phyloP scores from a whole-genome alignment of 2,888 invertebrate species.

The Habrosyne pyritoides region DNA sequence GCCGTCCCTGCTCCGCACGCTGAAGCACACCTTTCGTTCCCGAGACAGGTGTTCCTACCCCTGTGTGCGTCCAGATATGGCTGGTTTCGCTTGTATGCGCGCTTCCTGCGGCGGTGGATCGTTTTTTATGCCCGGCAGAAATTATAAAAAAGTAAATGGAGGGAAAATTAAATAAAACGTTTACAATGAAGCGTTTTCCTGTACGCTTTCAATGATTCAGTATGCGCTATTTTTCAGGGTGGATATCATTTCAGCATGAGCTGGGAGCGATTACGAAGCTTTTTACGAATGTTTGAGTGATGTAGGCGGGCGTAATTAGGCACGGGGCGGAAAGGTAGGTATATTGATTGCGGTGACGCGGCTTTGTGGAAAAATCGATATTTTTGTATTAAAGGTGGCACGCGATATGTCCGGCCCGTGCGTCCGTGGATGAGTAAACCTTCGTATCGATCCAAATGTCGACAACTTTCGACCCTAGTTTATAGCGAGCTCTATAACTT shows the following conservation, averaged over 20 bases:
- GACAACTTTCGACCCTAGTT: conserved; percentile 73
- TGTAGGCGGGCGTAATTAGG: conserved; percentile 82
- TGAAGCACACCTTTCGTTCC: conserved; percentile 81
- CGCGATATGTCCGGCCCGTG: conserved; percentile 78
- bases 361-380: conserved; percentile 81
- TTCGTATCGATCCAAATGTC: conserved; percentile 69
- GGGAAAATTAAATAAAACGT: conserved; percentile 84
- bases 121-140: conserved; percentile 82
- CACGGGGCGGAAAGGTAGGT: conserved; percentile 81
- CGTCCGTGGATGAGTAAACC: conserved; percentile 74
- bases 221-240: conserved; percentile 75
- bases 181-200: conserved; percentile 83
- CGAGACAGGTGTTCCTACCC: conserved; percentile 80
- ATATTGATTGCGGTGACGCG: conserved; percentile 83
- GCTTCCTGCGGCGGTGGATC: conserved; percentile 82
- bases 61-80: conserved; percentile 76
- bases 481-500: conserved; percentile 69
- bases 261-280: conserved; percentile 64
- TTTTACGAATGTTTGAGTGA: conserved; percentile 78
- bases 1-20: conserved; percentile 62
- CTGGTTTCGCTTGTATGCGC: conserved; percentile 62
- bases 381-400: conserved; percentile 81
- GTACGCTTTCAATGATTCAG: conserved; percentile 81
- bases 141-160: conserved; percentile 83
- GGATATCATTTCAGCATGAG: conserved; percentile 58